A percentile compares a stretch with the other conserved stretches of the same genome.
phyloP scores from a whole-genome alignment of 1,140 invertebrate species.

The Myzus persicae region DNA sequence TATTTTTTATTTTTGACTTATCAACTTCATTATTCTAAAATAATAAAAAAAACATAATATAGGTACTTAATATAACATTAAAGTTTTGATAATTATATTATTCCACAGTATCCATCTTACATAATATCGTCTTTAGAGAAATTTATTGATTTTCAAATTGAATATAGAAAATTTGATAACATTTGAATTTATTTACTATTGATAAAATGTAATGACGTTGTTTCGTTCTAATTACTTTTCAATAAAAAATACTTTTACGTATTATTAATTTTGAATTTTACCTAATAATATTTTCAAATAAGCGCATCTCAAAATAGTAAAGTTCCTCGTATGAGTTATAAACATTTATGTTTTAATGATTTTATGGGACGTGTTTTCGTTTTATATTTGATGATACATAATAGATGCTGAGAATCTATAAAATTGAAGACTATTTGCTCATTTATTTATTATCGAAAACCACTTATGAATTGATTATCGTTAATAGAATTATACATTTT shows the following conservation, averaged over 20 bases:
- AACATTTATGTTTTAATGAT: not conserved
- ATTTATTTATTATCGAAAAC: not conserved
- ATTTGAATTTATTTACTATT: not conserved
- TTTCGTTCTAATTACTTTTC: not conserved
- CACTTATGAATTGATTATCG: not conserved
- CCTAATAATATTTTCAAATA: not conserved
- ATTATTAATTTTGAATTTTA: not conserved
- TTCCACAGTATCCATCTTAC: not conserved
- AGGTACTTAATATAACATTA: not conserved
- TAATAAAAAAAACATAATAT: too few relatives aligned
- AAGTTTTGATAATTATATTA: not conserved
- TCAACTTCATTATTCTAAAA: too few relatives aligned
- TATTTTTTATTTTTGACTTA: not conserved
- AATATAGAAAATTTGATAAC: not conserved
- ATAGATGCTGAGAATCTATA: not conserved
- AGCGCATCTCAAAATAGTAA: not conserved
- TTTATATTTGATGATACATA: not conserved
- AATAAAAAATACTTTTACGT: not conserved
- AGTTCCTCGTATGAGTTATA: not conserved
- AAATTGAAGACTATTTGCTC: not conserved
- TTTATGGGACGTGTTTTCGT: not conserved
- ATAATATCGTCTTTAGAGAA: not conserved
- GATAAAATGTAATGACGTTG: not conserved
- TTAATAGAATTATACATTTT: slow-evolving; percentile 13
- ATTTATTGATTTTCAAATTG: not conserved